Conservation (phyloP, 2,797 vertebrate species). For the Poeciliopsis paucimaculata region DNA sequence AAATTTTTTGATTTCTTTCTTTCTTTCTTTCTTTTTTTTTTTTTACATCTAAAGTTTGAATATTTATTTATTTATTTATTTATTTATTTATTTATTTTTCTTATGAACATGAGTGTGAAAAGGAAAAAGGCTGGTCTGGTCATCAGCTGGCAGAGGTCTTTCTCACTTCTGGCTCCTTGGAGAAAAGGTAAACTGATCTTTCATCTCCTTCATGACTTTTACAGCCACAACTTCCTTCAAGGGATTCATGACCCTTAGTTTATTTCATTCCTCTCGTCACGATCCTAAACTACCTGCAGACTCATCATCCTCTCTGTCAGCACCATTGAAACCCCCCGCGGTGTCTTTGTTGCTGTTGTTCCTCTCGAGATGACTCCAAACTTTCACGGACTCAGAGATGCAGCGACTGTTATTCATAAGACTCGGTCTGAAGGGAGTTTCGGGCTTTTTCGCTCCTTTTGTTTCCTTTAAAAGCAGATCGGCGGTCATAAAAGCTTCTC, state of each 20-base stretch:
- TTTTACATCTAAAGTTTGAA: slow-evolving; percentile 14
- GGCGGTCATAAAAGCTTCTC: background rate
- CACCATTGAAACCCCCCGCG: too few relatives aligned
- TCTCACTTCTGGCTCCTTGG: slow-evolving; percentile 82
- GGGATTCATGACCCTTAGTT: too few relatives aligned
- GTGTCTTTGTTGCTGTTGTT: background rate
- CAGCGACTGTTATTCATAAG: background rate
- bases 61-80: background rate
- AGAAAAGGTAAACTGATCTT: slow-evolving; percentile 80
- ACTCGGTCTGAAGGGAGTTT: background rate
- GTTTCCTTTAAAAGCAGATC: slow-evolving; percentile 8
- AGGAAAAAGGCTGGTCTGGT: slow-evolving; percentile 73
- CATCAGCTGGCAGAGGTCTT: slow-evolving; percentile 84
- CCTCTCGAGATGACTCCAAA: background rate
- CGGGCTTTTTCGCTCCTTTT: background rate
- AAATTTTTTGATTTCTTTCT: slow-evolving; percentile 13
- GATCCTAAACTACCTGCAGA: background rate
- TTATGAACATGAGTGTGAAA: slow-evolving; percentile 72
- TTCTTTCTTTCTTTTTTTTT: too few relatives aligned
- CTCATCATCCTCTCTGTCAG: background rate
- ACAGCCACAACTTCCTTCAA: background rate
- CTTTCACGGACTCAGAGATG: background rate
- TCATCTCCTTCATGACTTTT: background rate
- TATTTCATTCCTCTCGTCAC: background rate
- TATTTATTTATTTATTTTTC: slow-evolving; percentile 10